These are phyloP conservation scores for Wasmannia auropunctata DNA, from an alignment of 1,140 invertebrate genomes.

Conservation along the genomic window DNA sequence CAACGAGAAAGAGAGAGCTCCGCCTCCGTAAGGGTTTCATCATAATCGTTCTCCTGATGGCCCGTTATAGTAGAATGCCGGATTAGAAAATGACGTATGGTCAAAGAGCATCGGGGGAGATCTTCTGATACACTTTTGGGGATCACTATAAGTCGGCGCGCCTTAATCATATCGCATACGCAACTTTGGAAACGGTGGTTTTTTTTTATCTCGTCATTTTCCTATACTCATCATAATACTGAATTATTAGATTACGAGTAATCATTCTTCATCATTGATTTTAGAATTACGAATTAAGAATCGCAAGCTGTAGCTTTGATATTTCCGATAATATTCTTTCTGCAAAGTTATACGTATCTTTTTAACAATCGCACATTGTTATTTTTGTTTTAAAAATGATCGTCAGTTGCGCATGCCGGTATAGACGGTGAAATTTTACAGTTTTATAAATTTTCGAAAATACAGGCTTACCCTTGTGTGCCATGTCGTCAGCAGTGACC, in stretches of 20 bases:
- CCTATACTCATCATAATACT: not conserved
- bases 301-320: not conserved
- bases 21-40: not conserved
- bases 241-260: not conserved
- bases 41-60: slow-evolving; percentile 59
- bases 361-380: not conserved
- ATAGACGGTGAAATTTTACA: not conserved
- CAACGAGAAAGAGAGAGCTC: not conserved
- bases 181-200: not conserved
- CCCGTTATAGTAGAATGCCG: slow-evolving; percentile 39
- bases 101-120: not conserved
- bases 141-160: not conserved
- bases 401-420: not conserved
- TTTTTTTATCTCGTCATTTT: not conserved
- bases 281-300: not conserved
- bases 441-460: not conserved
- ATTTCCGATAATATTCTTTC: not conserved
- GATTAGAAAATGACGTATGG: slow-evolving; percentile 53
- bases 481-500: slow-evolving; percentile 88
- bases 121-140: not conserved
- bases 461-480: slow-evolving; percentile 86
- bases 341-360: not conserved
- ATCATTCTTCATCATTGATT: not conserved
- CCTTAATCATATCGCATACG: not conserved
- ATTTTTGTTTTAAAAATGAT: not conserved